Conservation (phyloP, 92 coral and sea anemone species). For the Blastomussa wellsi region DNA sequence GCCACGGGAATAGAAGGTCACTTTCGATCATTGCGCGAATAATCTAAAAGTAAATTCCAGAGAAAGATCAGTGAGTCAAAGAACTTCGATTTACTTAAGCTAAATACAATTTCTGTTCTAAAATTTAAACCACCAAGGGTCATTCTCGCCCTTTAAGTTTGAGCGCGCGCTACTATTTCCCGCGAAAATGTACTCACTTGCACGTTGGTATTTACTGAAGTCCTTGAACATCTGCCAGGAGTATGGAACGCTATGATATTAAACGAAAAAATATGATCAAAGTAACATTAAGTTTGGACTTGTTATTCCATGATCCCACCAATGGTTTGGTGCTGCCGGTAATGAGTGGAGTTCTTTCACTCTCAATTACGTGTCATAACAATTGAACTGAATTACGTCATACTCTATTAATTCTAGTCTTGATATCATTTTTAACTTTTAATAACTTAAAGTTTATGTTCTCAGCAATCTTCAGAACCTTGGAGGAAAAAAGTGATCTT, state of each 20-base stretch:
- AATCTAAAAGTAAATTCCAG: not conserved
- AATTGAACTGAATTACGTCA: slow-evolving; percentile 20
- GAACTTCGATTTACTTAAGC: not conserved
- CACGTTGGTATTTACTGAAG: not conserved
- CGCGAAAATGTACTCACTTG: slow-evolving; percentile 5
- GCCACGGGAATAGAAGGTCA: slow-evolving; percentile 42
- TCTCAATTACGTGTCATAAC: slow-evolving; percentile 9
- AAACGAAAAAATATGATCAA: not conserved
- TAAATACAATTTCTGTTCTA: not conserved
- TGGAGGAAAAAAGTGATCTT: too few species aligned
- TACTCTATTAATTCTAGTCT: not conserved
- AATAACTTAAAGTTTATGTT: not conserved
- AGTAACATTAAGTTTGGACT: not conserved
- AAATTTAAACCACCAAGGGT: not conserved
- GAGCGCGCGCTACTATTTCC: not conserved
- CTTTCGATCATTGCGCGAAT: slow-evolving; percentile 31
- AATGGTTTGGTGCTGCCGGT: not conserved
- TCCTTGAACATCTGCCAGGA: not conserved
- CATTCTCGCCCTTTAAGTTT: not conserved
- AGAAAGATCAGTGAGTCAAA: not conserved
- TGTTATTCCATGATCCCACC: not conserved
- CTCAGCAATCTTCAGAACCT: too few species aligned
- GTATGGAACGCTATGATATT: not conserved
- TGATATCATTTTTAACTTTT: not conserved
- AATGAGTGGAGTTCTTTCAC: not conserved